phyloP scores from a whole-genome alignment of 2,113 vertebrate species.

The Coryphaenoides rupestris region DNA sequence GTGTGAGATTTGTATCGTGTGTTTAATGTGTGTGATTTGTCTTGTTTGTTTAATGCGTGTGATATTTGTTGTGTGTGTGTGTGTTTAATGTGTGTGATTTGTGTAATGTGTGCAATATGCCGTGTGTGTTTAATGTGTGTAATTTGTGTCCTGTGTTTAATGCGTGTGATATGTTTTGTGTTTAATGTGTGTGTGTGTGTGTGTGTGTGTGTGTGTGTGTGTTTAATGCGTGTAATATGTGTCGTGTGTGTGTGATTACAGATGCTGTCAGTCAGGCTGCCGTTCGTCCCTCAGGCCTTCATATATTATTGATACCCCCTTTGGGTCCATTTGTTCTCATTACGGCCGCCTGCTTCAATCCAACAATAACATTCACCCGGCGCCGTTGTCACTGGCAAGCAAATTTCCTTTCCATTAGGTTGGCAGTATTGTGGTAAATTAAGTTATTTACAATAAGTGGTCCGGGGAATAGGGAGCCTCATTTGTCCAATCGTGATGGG shows the following conservation, averaged over 20 bases:
- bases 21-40: too few relatives aligned
- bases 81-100: too few relatives aligned
- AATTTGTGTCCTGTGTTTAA: background rate
- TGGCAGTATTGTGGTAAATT: conserved; percentile 35
- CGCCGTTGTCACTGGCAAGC: conserved; percentile 19
- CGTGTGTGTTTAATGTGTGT: background rate
- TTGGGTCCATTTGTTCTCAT: conserved; percentile 27
- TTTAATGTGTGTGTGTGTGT: background rate
- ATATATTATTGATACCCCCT: conserved; percentile 20
- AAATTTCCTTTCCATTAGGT: conserved; percentile 31
- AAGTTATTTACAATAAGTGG: conserved; percentile 23
- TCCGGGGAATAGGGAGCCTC: background rate
- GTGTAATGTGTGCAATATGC: too few relatives aligned
- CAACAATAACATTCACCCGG: conserved; percentile 2
- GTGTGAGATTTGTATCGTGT: background rate
- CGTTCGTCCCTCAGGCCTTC: background rate
- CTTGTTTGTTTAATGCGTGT: too few relatives aligned
- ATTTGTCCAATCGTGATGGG: conserved; percentile 10
- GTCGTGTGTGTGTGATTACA: background rate
- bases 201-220: background rate
- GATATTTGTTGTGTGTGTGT: background rate
- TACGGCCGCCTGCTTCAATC: conserved; percentile 13
- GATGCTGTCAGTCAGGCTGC: background rate
- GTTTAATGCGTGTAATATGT: background rate
- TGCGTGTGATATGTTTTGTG: background rate